Evolutionary conservation across 2,113 vertebrate genomes (phyloP), one percentile per base, ranked within the genome.

Genomic region (Sylvilagus bachmani): DNA sequence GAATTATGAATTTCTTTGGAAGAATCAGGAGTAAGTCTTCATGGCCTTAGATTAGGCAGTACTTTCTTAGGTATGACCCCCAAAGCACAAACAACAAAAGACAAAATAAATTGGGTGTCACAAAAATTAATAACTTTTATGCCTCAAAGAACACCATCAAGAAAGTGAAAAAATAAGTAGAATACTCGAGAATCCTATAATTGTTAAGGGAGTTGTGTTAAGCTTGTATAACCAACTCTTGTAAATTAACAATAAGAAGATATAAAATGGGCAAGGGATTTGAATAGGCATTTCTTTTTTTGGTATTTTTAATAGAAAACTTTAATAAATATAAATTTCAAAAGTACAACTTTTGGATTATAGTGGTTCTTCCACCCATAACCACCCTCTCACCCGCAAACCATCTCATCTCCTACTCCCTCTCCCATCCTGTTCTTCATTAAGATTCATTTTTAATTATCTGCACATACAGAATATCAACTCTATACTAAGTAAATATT

Each of bases 141-240:
- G 24, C 24, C 91, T 94, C 49, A 36, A 79, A 69, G 21, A 36
- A 58, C n/a, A 36, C 10, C 58, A 58, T 93, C 73, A 91, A 62
- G 24, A 75, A 86, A 84, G 10, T 93, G 10, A n/a, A n/a, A 69
- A n/a, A 31, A 69, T 88, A 71, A 29, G 44, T 64, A 86, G 58
- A 86, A 38, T 31, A 67, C 38, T 78, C 79, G 6, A 19, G 62
- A 80, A 64, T 38, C 51, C 67, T n/a, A 2, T 38, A 64, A n/a
- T 93, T 67, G 31, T 27, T 75, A 66, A 70, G 33, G 31, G 29
- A 11, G 74, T 90, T 88, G 3, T n/a, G 33, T 79, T 80, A n/a
- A 85, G 55, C 91, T 84, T 80, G 88, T 61, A 62, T 49, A 78
- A 55, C 36, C 16, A 86, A 83, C 22, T 90, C 36, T 66, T 71